Percentiles rank a stretch among this genome's conserved stretches.
These are phyloP conservation scores for Therioaphis trifolii DNA, from an alignment of 2,888 invertebrate genomes.

Conservation along the genomic window DNA sequence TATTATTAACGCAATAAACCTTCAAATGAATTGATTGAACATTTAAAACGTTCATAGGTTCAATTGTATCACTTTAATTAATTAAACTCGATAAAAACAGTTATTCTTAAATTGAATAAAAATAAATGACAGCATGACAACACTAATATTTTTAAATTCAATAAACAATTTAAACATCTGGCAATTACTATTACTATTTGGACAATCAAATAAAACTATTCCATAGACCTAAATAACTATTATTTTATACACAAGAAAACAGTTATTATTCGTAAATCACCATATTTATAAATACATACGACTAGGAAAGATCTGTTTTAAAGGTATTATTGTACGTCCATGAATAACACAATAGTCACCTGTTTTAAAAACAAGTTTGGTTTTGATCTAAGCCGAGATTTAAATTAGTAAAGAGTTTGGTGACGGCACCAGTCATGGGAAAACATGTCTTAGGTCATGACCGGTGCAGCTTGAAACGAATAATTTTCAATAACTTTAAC, in stretches of 20 bases:
- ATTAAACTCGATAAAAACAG: slow-evolving; percentile 46
- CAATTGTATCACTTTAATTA: slow-evolving; percentile 44
- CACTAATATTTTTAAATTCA: background rate
- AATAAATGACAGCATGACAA: slow-evolving; percentile 15
- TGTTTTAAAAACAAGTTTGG: slow-evolving; percentile 49
- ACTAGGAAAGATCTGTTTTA: background rate
- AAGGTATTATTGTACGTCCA: slow-evolving; percentile 14
- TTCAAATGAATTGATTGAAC: slow-evolving; percentile 35
- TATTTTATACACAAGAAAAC: slow-evolving; percentile 5
- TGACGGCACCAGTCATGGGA: slow-evolving; percentile 20
- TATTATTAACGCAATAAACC: background rate
- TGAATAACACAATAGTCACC: slow-evolving; percentile 17
- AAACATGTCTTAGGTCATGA: slow-evolving; percentile 58
- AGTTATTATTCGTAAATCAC: slow-evolving; percentile 6
- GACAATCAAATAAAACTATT: slow-evolving; percentile 1
- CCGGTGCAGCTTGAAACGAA: slow-evolving; percentile 55
- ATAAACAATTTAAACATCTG: background rate
- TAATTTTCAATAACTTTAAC: slow-evolving; percentile 55
- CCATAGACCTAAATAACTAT: background rate
- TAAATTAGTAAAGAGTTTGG: slow-evolving; percentile 47
- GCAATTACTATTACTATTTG: background rate
- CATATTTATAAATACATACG: slow-evolving; percentile 2
- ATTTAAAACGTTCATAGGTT: slow-evolving; percentile 31
- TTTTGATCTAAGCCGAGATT: slow-evolving; percentile 53
- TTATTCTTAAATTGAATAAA: slow-evolving; percentile 29